A percentile compares a stretch with the other conserved stretches of the same genome.
phyloP scores from a whole-genome alignment of 2,113 vertebrate genomes.

The Campylomormyrus numenius region DNA sequence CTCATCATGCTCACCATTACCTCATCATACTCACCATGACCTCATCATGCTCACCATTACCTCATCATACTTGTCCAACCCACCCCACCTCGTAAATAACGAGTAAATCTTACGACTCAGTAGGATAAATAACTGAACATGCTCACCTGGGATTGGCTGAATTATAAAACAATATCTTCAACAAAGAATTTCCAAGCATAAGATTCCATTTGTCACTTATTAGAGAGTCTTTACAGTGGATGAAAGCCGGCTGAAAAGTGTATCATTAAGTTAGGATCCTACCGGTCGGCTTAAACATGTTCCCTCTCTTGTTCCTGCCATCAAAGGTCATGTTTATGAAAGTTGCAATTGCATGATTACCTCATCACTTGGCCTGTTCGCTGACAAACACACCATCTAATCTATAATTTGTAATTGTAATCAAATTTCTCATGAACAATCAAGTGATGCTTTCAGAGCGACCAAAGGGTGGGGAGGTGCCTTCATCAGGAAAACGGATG shows the following conservation, averaged over 20 bases:
- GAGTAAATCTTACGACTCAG: slow-evolving; percentile 22
- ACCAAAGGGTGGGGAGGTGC: neutral
- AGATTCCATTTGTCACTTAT: slow-evolving; percentile 41
- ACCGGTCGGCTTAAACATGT: slow-evolving; percentile 39
- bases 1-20: slow-evolving; percentile 21
- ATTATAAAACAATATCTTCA: slow-evolving; percentile 46
- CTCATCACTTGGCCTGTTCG: slow-evolving; percentile 38
- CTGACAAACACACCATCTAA: slow-evolving; percentile 35
- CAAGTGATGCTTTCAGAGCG: slow-evolving; percentile 46
- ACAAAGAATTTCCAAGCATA: slow-evolving; percentile 35
- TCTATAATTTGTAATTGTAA: slow-evolving; percentile 55
- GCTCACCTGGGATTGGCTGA: neutral
- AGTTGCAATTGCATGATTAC: slow-evolving; percentile 65
- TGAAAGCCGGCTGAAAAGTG: slow-evolving; percentile 37
- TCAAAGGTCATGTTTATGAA: slow-evolving; percentile 64
- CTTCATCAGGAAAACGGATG: slow-evolving; percentile 34
- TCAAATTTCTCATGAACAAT: slow-evolving; percentile 54
- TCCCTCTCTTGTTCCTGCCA: slow-evolving; percentile 33
- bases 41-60: slow-evolving; percentile 21
- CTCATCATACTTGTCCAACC: slow-evolving; percentile 15
- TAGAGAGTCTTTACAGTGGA: slow-evolving; percentile 35
- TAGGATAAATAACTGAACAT: slow-evolving; percentile 8
- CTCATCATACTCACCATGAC: slow-evolving; percentile 30
- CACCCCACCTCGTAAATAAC: slow-evolving; percentile 28
- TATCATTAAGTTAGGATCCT: slow-evolving; percentile 42